Base-by-base conservation (phyloP, 2,888 invertebrate genomes). In the Dione vanillae region DNA sequence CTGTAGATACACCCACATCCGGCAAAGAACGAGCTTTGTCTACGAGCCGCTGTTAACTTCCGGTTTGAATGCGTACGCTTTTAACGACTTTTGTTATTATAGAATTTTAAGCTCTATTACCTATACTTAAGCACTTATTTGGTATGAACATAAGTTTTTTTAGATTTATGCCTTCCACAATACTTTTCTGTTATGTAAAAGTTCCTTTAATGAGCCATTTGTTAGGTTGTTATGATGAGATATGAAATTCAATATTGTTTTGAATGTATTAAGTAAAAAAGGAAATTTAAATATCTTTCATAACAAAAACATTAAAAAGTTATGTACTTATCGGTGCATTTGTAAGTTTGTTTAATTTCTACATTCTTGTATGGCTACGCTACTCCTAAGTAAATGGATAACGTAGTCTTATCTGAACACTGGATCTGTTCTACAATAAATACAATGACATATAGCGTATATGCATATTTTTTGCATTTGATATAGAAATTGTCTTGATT, bases 141-240 rank as follows among this genome's bases (percentile, higher is more conserved):
- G 9, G 45, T 70, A 27, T 43, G 37, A 27, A 62, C 12, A 37
- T 71, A 71, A 69, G 65, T 74, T 79, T 80, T 79, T 80, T 81
- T 77, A 85, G 85, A 89, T 89, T 90, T 89, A 89, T 86, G 85
- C 82, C 81, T 83, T 84, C 82, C 82, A 83, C 79, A 80, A 78
- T 81, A 76, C 76, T 61, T 78, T 77, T 77, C 80, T 83, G 79
- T 82, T 82, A 77, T 73, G 81, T 82, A 81, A 82, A 85, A 83
- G 81, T 85, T 79, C 77, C 76, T 83, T 84, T 86, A 86, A 88
- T 86, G 86, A 87, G 80, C 82, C 80, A 82, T 85, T 85, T 78
- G 76, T 80, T 79, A 70, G 52, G 58, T 72, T 70, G 67, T 65
- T 71, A 65, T 20, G 58, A 51, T 52, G 71, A 35, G 40, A 54